A percentile compares a stretch with the other conserved stretches of the same genome.
Evolutionary conservation across 2,888 invertebrate genomes (phyloP).

Genomic region (Drosophila melanosoma): DNA sequence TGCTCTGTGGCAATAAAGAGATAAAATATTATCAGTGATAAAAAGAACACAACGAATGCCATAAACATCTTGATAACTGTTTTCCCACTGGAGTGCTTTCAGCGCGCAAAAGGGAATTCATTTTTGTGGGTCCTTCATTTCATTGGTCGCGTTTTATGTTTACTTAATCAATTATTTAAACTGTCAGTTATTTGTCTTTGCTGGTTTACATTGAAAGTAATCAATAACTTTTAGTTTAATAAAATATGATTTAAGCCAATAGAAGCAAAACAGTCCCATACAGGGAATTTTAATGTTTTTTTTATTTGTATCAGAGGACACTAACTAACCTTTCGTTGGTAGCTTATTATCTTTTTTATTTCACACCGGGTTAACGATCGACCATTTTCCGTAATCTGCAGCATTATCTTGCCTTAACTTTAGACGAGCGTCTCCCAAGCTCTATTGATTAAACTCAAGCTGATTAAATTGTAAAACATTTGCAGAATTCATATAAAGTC

Average conservation of each 20-base stretch:
- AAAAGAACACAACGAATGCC: slow-evolving; percentile 66
- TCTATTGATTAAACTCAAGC: slow-evolving; percentile 10
- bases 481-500: slow-evolving; percentile 37
- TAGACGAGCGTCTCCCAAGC: slow-evolving; percentile 14
- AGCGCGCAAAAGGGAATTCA: slow-evolving; percentile 9
- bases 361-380: slow-evolving; percentile 35
- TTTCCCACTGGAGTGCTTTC: slow-evolving; percentile 29
- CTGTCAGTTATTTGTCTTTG: slow-evolving; percentile 36
- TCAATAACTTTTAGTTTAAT: slow-evolving; percentile 31
- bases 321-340: slow-evolving; percentile 53
- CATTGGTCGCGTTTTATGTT: slow-evolving; percentile 20
- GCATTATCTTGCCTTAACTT: slow-evolving; percentile 59
- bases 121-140: slow-evolving; percentile 5
- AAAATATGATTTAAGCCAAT: background rate
- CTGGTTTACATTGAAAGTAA: slow-evolving; percentile 25
- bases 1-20: slow-evolving; percentile 65
- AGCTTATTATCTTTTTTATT: slow-evolving; percentile 54
- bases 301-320: background rate
- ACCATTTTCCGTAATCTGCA: slow-evolving; percentile 19
- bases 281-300: slow-evolving; percentile 3
- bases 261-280: slow-evolving; percentile 16
- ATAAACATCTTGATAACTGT: slow-evolving; percentile 60
- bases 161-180: slow-evolving; percentile 34
- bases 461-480: slow-evolving; percentile 55
- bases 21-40: slow-evolving; percentile 80